Percentiles rank a stretch among this genome's conserved stretches.
Conservation (phyloP, 2,888 invertebrate genomes). For the Leucophenga montana region DNA sequence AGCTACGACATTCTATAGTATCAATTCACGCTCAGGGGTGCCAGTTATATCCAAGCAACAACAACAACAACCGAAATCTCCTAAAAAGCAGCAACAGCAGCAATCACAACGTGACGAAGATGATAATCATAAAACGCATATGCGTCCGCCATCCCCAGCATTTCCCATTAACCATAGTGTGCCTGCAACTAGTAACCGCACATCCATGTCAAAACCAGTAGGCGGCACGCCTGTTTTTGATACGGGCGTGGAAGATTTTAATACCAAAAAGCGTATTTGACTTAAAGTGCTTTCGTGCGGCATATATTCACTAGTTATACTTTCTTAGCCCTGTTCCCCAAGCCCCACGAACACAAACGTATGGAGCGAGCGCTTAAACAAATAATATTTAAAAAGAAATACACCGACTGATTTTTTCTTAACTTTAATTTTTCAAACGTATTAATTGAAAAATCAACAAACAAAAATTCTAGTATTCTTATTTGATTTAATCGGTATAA, state of each 20-base stretch:
- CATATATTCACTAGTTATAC: not conserved
- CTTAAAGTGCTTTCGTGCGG: not conserved
- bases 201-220: not conserved
- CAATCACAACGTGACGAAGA: not conserved
- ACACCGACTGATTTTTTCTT: conserved; percentile 63
- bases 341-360: not conserved
- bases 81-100: not conserved
- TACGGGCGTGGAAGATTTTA: not conserved
- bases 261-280: not conserved
- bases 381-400: conserved; percentile 30
- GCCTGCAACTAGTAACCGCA: too few species aligned
- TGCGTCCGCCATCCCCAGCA: not conserved
- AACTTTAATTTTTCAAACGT: conserved; percentile 29
- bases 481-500: not conserved
- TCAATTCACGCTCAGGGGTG: not conserved
- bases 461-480: not conserved
- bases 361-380: too few species aligned
- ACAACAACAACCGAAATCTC: not conserved
- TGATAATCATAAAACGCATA: too few species aligned
- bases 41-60: not conserved
- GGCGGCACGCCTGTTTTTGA: not conserved
- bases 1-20: not conserved
- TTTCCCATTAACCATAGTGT: not conserved
- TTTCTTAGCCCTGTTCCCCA: not conserved
- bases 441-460: not conserved